Evolutionary conservation across 2,888 invertebrate species (phyloP).

Genomic region (Hirtodrosophila alboralis): DNA sequence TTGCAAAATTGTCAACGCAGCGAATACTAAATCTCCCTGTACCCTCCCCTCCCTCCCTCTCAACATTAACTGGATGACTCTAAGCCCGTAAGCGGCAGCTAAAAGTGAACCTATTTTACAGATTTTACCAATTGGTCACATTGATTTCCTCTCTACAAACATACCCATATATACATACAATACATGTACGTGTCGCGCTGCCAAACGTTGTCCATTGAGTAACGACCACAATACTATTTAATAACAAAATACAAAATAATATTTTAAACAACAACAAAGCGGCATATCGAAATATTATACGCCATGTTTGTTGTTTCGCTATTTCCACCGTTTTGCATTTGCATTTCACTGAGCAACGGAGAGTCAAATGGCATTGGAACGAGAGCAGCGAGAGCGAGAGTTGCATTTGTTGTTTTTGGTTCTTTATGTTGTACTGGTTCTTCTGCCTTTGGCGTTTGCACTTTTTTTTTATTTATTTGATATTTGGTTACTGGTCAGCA

Average conservation of each 20-base stretch:
- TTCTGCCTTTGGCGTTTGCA: background rate
- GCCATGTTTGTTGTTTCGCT: slow-evolving; percentile 44
- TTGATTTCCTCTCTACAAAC: slow-evolving; percentile 22
- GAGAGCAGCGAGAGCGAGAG: slow-evolving; percentile 22
- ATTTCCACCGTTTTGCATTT: slow-evolving; percentile 44
- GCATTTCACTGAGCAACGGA: slow-evolving; percentile 32
- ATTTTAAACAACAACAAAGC: slow-evolving; percentile 5
- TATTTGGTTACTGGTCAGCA: slow-evolving; percentile 25
- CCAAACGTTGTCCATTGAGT: slow-evolving; percentile 35
- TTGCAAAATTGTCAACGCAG: slow-evolving; percentile 31
- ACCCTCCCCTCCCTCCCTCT: background rate
- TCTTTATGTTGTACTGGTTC: slow-evolving; percentile 6
- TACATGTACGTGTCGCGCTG: slow-evolving; percentile 1
- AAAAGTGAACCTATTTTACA: slow-evolving; percentile 20
- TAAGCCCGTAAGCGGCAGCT: slow-evolving; percentile 13
- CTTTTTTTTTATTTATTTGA: background rate
- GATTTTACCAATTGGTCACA: slow-evolving; percentile 25
- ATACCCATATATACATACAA: background rate
- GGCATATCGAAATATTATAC: slow-evolving; percentile 33
- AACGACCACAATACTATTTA: slow-evolving; percentile 6
- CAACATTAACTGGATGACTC: slow-evolving; percentile 27
- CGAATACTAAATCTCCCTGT: slow-evolving; percentile 9
- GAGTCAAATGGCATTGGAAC: slow-evolving; percentile 24
- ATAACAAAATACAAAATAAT: slow-evolving; percentile 16
- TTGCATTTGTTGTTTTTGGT: slow-evolving; percentile 10